phyloP scores from a whole-genome alignment of 2,888 invertebrate species.

The Diaprepes abbreviatus region DNA sequence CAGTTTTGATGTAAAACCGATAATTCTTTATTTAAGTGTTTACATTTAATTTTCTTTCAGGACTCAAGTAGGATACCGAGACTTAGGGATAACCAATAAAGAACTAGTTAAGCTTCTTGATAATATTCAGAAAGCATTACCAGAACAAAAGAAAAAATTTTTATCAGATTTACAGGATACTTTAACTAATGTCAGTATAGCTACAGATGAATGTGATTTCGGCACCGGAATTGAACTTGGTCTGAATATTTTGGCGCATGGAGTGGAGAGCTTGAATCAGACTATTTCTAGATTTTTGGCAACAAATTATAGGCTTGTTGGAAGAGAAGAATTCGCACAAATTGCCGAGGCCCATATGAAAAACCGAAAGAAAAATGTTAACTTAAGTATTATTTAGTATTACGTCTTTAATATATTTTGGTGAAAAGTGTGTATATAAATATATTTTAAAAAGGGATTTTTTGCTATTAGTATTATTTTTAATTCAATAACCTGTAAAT shows the following conservation, averaged over 20 bases:
- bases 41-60: slow-evolving; percentile 51
- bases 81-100: slow-evolving; percentile 63
- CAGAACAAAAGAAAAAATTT: slow-evolving; percentile 73
- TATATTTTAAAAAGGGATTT: too few species aligned
- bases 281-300: slow-evolving; percentile 76
- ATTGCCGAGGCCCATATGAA: slow-evolving; percentile 84
- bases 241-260: slow-evolving; percentile 86
- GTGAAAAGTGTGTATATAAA: too few species aligned
- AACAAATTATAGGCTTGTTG: slow-evolving; percentile 82
- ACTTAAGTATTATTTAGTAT: slow-evolving; percentile 67
- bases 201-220: slow-evolving; percentile 95
- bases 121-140: slow-evolving; percentile 74
- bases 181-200: slow-evolving; percentile 87
- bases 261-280: slow-evolving; percentile 77
- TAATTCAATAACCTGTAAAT: too few species aligned
- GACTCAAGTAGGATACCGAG: slow-evolving; percentile 88
- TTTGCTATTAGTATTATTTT: too few species aligned
- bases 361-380: slow-evolving; percentile 73
- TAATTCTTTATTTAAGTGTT: too few species aligned
- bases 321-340: slow-evolving; percentile 78
- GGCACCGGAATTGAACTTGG: slow-evolving; percentile 93
- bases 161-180: slow-evolving; percentile 82
- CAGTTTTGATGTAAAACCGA: too few species aligned
- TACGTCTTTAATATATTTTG: too few species aligned
- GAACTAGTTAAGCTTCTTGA: slow-evolving; percentile 78